A percentile compares a stretch with the other conserved stretches of the same genome.
Conservation (phyloP, 2,888 invertebrate species). For the Meandrusa payeni region DNA sequence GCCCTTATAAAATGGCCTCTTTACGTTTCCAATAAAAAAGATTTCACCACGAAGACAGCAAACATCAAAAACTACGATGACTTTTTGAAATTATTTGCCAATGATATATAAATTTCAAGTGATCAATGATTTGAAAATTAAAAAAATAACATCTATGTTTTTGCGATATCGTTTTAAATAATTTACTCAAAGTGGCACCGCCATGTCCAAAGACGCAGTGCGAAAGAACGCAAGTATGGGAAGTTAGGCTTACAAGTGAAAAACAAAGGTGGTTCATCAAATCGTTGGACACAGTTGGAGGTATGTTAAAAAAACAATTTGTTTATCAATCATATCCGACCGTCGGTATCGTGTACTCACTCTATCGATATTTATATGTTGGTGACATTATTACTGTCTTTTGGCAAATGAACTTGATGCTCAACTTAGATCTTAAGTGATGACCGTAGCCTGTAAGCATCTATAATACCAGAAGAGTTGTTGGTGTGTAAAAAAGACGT, state of each 20-base stretch:
- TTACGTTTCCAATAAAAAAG: slow-evolving; percentile 1
- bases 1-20: no score
- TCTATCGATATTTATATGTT: no score
- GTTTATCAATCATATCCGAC: no score
- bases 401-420: no score
- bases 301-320: no score
- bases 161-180: slow-evolving; percentile 8
- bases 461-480: no score
- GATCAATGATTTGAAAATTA: background rate
- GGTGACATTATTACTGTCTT: no score
- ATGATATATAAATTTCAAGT: slow-evolving; percentile 17
- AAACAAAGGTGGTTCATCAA: slow-evolving; percentile 63
- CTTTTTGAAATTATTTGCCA: slow-evolving; percentile 8
- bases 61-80: slow-evolving; percentile 27
- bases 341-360: no score
- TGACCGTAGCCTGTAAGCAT: no score
- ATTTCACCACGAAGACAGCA: slow-evolving; percentile 5
- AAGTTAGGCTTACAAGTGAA: slow-evolving; percentile 53
- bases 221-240: slow-evolving; percentile 61
- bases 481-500: no score
- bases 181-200: slow-evolving; percentile 57
- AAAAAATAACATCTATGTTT: slow-evolving; percentile 15
- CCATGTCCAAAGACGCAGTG: slow-evolving; percentile 36
- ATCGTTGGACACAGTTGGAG: slow-evolving; percentile 58
- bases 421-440: no score